Base-by-base conservation (phyloP, 2,797 vertebrate species). In the Cynopterus sphinx region DNA sequence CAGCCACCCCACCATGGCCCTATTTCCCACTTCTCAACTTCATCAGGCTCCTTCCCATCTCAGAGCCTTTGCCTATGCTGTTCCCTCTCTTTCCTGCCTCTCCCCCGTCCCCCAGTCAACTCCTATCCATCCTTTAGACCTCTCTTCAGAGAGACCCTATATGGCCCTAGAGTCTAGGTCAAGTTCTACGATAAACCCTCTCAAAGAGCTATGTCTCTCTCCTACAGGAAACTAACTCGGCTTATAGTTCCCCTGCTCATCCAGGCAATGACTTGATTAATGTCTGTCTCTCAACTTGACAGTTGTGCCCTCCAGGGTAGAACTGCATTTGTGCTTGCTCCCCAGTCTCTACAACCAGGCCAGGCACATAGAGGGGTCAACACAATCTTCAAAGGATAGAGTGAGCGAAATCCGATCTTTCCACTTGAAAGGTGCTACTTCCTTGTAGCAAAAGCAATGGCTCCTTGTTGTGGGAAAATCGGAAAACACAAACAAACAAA, bases 351-450 rank as follows among this genome's bases (percentile, higher is more conserved):
- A 33, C 33, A 33, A 33, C 33, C 21, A 28, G 43, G 39, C 63
- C 0, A 1, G 22, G 41, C 41, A 22, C 41, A 17, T 0, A 2
- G 26, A 39, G 6, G 12, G 33, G 17, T 53, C 36, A 3, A 0
- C 12, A 1, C 12, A 22, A 10, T 28, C 3, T 1, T 11, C 1
- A 11, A 49, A 89, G 74, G 24, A 68, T 0, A 36, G 36, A n/a
- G 8, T 1, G 43, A 71, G 10, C 28, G 3, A 41, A 46, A 36
- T 15, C 22, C 3, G 3, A 7, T 36, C 78, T 79, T 55, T 67
- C 65, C 26, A 11, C 9, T 9, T 26, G 3, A 87, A 85, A 57
- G 55, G 26, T 17, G 36, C 55, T 28, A n/a, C 19, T 28, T 74
- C 57, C 51, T 65, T 61, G 15, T 26, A 22, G 41, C 51, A 70